Percentiles rank a stretch among this genome's conserved stretches.
phyloP scores from a whole-genome alignment of 2,113 vertebrate species.

The Beaufortia kweichowensis region DNA sequence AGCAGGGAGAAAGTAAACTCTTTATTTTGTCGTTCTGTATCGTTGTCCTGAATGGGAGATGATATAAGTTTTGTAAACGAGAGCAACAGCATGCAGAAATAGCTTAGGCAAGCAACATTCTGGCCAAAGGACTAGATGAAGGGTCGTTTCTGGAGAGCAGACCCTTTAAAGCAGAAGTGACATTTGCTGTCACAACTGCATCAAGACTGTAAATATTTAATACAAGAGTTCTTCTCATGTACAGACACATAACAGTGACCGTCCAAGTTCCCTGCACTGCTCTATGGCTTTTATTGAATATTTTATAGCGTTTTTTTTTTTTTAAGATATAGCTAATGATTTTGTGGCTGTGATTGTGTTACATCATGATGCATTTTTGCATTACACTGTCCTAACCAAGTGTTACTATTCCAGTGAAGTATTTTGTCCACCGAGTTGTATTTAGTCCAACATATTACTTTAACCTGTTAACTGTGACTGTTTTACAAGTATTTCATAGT shows the following conservation, averaged over 20 bases:
- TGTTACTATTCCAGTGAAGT: too few relatives aligned
- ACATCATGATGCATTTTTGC: too few relatives aligned
- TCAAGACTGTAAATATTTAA: conserved; percentile 29
- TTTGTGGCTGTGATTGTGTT: too few relatives aligned
- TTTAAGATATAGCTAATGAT: too few relatives aligned
- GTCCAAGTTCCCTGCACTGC: background rate
- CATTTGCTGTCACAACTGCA: conserved; percentile 32
- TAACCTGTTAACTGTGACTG: too few relatives aligned
- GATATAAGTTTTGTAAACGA: background rate
- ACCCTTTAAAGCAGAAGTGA: conserved; percentile 31
- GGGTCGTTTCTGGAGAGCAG: background rate
- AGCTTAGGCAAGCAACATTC: background rate
- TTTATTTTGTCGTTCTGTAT: conserved; percentile 21
- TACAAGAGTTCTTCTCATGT: conserved; percentile 19
- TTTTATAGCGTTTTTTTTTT: background rate
- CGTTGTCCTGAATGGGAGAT: background rate
- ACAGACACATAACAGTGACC: background rate
- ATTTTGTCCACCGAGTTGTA: too few relatives aligned
- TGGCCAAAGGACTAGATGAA: background rate
- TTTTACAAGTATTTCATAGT: too few relatives aligned
- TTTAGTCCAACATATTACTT: too few relatives aligned
- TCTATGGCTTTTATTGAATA: background rate
- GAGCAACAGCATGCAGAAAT: background rate
- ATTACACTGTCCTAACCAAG: too few relatives aligned
- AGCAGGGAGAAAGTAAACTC: conserved; percentile 59